A percentile compares a stretch with the other conserved stretches of the same genome.
These are phyloP conservation scores for Dryocosmus kuriphilus DNA, from an alignment of 2,888 invertebrate species.

Conservation along the genomic window DNA sequence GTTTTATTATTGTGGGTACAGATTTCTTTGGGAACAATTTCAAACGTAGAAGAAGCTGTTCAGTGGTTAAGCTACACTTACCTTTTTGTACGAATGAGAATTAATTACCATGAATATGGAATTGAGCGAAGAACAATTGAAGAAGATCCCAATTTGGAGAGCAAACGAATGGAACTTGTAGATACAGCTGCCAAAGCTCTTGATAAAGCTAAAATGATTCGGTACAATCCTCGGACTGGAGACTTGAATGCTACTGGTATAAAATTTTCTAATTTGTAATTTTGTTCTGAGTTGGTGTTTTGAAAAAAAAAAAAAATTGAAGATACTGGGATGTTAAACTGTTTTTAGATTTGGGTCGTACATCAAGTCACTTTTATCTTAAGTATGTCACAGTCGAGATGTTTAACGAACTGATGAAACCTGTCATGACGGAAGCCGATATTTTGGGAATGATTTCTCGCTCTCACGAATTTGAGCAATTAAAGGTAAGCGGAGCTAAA, in stretches of 20 bases:
- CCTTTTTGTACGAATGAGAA: slow-evolving; percentile 94
- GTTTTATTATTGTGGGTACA: slow-evolving; percentile 32
- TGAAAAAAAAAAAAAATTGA: no score
- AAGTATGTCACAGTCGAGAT: slow-evolving; percentile 96
- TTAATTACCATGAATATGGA: slow-evolving; percentile 91
- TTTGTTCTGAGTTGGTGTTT: no score
- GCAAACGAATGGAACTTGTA: slow-evolving; percentile 88
- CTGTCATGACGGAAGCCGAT: slow-evolving; percentile 91
- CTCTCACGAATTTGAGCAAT: slow-evolving; percentile 96
- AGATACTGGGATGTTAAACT: not conserved
- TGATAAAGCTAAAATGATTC: slow-evolving; percentile 96
- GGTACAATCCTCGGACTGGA: slow-evolving; percentile 91
- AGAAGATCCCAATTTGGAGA: slow-evolving; percentile 89
- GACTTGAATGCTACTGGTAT: slow-evolving; percentile 86
- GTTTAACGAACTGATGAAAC: slow-evolving; percentile 90
- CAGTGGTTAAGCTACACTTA: slow-evolving; percentile 99
- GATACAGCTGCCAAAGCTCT: slow-evolving; percentile 89
- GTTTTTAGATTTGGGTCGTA: slow-evolving; percentile 90
- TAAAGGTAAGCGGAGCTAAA: slow-evolving; percentile 84
- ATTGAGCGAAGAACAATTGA: slow-evolving; percentile 82
- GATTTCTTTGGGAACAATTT: slow-evolving; percentile 93
- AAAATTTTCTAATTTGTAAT: slow-evolving; percentile 14
- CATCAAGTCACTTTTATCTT: slow-evolving; percentile 98
- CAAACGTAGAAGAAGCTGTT: slow-evolving; percentile 96
- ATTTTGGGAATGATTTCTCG: slow-evolving; percentile 94